These are phyloP conservation scores for Melinopterus prodromus DNA, from an alignment of 2,888 invertebrate genomes.

Conservation along the genomic window DNA sequence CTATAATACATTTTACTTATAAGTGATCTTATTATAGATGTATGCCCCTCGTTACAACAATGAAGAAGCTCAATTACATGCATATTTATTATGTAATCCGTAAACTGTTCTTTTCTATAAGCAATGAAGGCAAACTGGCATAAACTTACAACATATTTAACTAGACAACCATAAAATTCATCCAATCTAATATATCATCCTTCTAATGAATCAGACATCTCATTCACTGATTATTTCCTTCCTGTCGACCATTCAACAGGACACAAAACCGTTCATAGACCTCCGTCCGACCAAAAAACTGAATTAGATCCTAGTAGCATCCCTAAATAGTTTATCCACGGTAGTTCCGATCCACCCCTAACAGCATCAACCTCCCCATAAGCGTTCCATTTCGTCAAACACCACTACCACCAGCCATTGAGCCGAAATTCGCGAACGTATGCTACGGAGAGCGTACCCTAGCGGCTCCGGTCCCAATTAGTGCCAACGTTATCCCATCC, in stretches of 20 bases:
- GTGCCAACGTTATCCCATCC: slow-evolving; percentile 49
- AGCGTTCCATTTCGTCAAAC: neutral
- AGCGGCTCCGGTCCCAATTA: neutral
- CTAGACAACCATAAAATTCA: neutral
- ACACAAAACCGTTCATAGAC: neutral
- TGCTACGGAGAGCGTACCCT: neutral
- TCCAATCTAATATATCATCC: neutral
- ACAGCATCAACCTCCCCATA: neutral
- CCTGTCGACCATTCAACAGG: neutral
- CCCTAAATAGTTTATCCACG: slow-evolving; percentile 4
- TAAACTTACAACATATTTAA: neutral
- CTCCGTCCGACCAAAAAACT: neutral
- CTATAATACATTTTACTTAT: too few relatives aligned
- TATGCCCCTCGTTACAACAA: too few relatives aligned
- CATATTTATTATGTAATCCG: too few relatives aligned
- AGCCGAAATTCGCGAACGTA: neutral
- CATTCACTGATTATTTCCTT: neutral
- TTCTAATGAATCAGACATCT: too few relatives aligned
- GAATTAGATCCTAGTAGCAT: neutral
- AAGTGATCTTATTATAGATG: too few relatives aligned
- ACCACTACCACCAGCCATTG: neutral
- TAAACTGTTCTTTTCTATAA: too few relatives aligned
- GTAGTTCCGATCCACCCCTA: neutral
- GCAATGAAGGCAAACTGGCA: too few relatives aligned
- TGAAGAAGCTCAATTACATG: too few relatives aligned